Percentiles rank a stretch among this genome's conserved stretches.
Conservation (phyloP, 2,113 vertebrate species). For the Tympanuchus pallidicinctus region DNA sequence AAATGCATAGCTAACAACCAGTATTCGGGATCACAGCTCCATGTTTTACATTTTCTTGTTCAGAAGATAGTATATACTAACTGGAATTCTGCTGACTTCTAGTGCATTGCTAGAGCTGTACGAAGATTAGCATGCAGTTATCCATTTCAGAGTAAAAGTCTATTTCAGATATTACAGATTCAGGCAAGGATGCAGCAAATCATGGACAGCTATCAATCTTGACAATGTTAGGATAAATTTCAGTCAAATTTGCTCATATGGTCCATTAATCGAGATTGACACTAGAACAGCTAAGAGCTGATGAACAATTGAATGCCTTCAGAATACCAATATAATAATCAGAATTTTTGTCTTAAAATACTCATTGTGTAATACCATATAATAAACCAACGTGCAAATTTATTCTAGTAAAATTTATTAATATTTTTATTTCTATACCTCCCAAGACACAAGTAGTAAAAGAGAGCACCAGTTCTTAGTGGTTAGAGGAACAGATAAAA, state of each 20-base stretch:
- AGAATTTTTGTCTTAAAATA: not conserved
- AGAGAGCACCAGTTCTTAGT: not conserved
- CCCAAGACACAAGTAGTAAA: not conserved
- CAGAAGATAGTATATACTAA: not conserved
- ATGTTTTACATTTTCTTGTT: not conserved
- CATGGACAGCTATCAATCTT: not conserved
- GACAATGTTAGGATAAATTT: not conserved
- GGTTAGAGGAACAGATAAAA: not conserved
- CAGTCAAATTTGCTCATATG: not conserved
- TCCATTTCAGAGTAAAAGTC: not conserved
- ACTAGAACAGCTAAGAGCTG: not conserved
- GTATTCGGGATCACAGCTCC: not conserved
- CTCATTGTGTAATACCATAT: not conserved
- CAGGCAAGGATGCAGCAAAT: not conserved
- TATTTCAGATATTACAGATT: not conserved
- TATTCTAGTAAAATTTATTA: not conserved
- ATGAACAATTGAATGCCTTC: not conserved
- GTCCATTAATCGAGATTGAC: not conserved
- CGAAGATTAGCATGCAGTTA: not conserved
- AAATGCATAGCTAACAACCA: not conserved
- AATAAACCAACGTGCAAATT: not conserved
- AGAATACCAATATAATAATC: not conserved
- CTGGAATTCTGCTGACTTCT: not conserved
- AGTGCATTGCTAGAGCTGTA: not conserved
- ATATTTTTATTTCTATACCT: not conserved